Evolutionary conservation across 2,888 invertebrate species (phyloP), one percentile per base, ranked within the genome.

Genomic region (Flexamia atlantica): DNA sequence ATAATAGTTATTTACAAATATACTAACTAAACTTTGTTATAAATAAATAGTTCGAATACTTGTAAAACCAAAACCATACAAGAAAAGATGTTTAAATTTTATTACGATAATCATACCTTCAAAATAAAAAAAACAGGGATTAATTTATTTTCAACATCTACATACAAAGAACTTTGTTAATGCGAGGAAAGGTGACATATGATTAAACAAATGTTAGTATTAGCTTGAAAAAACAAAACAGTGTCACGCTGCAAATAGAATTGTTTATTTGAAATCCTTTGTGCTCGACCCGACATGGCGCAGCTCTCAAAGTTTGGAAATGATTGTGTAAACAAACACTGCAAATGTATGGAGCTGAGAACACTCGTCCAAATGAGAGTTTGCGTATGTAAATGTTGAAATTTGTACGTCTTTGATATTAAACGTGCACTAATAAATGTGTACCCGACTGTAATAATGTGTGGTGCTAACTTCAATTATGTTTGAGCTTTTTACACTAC

Each of bases 301-400:
- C 20, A 53, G 53, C 53, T 23, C 7, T 20, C 53, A 23, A 23
- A 53, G 53, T 53, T 23, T 20, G 53, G 53, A 53, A 53, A 53
- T 53, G 23, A 53, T 53, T 53, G 53, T 53, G 53, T 53, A 53
- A 53, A 53, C 53, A 53, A 53, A 53, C 53, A 53, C 53, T 23
- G 53, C 14, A 23, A 46, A 53, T 23, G 53, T 53, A 53, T 53
- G 53, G 23, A 20, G 23, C 20, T 7, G 53, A 23, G 20, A 23
- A 23, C 53, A 17, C 14, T 46, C 2, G 46, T 46, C 12, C 12
- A 46, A 46, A 46, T 17, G 46, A 46, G 46, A 46, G 46, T 46
- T 46, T 46, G 46, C 14, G 14, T 46, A 17, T 46, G 46, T 46
- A 46, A 36, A 46, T 46, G 46, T 46, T 46, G 46, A 10, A 4